Evolutionary conservation across 2,113 vertebrate species (phyloP), one percentile per base, ranked within the genome.

Genomic region (Lepidothrix coronata): DNA sequence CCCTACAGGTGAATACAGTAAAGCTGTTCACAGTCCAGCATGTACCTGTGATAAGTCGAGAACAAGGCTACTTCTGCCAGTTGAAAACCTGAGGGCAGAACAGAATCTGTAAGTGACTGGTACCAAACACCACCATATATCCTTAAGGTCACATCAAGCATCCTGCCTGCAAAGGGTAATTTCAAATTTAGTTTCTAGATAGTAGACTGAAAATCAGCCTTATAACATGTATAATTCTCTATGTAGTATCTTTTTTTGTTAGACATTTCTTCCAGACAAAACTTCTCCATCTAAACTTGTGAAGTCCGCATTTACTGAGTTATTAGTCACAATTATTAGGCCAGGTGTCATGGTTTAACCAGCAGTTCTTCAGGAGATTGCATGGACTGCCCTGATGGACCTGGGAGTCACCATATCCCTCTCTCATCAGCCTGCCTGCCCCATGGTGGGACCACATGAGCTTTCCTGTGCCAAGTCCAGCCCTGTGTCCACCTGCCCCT

Each of bases 351-450:
- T 28, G 14, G 27, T 67, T 30, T 15, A 74, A 19, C 14, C 37
- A 13, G 14, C 12, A 3, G 30, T 20, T 58, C 11, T 65, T 8
- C n/a, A 28, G 9, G 44, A 80, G n/a, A 44, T 41, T 23, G 8
- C 0, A 0, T 35, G 39, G 27, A 46, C 3, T n/a, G 33, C 13
- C 6, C 15, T 24, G 22, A 33, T 9, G 25, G 35, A 65, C 9
- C 39, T 43, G 30, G 6, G 39, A 76, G 15, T 43, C 16, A 14
- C 16, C 24, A 35, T 10, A 18, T 27, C 35, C 31, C 27, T 44
- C 28, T 58, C n/a, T 46, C 30, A 46, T 21, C 81, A 81, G 11
- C 12, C 12, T 16, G 2, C 5, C 17, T n/a, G 77, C 31, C 37
- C 48, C 22, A 18, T 5, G 11, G 8, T 4, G 13, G 30, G 23